These are phyloP conservation scores for Halcyon badia DNA, from an alignment of 2,797 vertebrate species.

Conservation along the genomic window DNA sequence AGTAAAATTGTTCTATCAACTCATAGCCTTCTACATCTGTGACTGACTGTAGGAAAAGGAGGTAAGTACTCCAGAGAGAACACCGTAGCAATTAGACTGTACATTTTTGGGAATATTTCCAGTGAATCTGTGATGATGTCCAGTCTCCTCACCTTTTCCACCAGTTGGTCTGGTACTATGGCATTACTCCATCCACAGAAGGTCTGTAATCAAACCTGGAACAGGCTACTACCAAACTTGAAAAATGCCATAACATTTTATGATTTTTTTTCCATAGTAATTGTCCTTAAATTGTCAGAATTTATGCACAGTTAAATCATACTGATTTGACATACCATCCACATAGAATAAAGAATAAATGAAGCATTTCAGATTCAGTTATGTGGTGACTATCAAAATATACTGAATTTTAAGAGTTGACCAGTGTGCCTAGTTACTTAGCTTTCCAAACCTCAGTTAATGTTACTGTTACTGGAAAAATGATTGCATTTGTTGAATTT, in stretches of 20 bases:
- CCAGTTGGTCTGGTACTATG: background rate
- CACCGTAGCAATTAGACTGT: background rate
- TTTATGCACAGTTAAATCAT: constrained; percentile 10
- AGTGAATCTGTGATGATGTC: background rate
- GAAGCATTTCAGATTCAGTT: constrained; percentile 45
- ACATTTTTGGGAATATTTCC: background rate
- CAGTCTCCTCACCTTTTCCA: background rate
- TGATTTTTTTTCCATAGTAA: background rate
- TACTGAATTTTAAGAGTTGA: constrained; percentile 28
- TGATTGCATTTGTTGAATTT: constrained; percentile 42
- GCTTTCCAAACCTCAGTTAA: constrained; percentile 31
- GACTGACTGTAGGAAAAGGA: background rate
- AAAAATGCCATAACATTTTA: background rate
- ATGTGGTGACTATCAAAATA: constrained; percentile 21
- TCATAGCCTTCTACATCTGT: background rate
- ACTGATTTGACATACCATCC: constrained; percentile 21
- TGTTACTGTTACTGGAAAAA: constrained; percentile 34
- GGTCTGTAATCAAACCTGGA: background rate
- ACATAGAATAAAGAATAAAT: background rate
- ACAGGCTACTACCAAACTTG: background rate
- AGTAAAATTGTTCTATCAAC: background rate
- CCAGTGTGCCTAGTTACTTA: constrained; percentile 2
- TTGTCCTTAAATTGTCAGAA: constrained; percentile 37
- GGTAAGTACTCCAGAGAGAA: background rate
- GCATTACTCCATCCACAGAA: background rate